Conservation (phyloP, 2,888 invertebrate species). For the Anarsia innoxiella region DNA sequence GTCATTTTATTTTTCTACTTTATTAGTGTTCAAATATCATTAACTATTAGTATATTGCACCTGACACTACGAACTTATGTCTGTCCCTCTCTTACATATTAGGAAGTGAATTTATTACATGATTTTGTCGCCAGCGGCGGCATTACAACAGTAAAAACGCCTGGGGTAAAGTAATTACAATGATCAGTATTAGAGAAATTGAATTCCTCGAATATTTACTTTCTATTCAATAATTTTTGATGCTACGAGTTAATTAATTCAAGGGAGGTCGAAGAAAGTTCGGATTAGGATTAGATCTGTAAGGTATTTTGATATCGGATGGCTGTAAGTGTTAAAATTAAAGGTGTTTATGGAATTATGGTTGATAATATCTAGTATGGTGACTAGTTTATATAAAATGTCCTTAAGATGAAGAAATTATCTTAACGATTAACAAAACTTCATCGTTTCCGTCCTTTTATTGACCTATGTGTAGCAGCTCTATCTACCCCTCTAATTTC, state of each 20-base stretch:
- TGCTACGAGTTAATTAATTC: slow-evolving; percentile 50
- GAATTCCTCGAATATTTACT: slow-evolving; percentile 48
- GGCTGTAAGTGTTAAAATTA: slow-evolving; percentile 17
- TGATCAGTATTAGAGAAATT: slow-evolving; percentile 32
- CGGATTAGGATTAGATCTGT: slow-evolving; percentile 7
- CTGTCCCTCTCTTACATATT: slow-evolving; percentile 33
- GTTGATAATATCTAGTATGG: no score
- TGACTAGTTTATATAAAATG: no score
- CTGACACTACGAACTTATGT: slow-evolving; percentile 31
- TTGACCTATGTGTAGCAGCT: no score
- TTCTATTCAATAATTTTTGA: slow-evolving; percentile 43
- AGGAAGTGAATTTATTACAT: slow-evolving; percentile 51
- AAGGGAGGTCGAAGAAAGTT: slow-evolving; percentile 37
- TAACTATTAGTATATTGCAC: slow-evolving; percentile 59
- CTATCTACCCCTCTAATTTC: no score
- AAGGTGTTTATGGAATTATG: no score
- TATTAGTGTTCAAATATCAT: slow-evolving; percentile 68
- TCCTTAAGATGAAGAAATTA: no score
- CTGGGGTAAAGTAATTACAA: slow-evolving; percentile 45
- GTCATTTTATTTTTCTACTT: slow-evolving; percentile 62
- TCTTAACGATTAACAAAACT: no score
- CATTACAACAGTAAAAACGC: slow-evolving; percentile 42
- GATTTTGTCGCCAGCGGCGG: slow-evolving; percentile 33
- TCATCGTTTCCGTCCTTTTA: no score
- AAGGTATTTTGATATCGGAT: slow-evolving; percentile 13